Evolutionary conservation across 2,888 invertebrate species (phyloP).

Genomic region (Yponomeuta evonymella): DNA sequence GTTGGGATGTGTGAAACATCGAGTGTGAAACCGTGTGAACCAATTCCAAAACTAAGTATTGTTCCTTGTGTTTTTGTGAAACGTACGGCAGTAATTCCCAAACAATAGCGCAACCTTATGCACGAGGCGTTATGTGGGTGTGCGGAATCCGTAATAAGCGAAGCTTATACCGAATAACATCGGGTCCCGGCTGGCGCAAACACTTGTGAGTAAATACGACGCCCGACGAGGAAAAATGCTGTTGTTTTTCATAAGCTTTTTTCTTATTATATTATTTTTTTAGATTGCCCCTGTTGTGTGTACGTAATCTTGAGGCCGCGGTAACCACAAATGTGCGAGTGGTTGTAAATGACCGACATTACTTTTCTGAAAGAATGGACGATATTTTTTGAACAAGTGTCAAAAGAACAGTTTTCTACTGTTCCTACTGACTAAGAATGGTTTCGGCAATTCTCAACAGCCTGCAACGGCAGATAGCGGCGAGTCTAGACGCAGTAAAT

Average conservation of each 20-base stretch:
- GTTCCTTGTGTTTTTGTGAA: not conserved
- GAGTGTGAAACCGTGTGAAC: no score
- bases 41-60: no score
- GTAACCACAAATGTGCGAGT: not conserved
- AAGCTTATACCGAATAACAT: constrained; percentile 71
- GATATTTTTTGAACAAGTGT: not conserved
- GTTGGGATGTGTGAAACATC: no score
- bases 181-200: constrained; percentile 66
- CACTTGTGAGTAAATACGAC: constrained; percentile 66
- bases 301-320: not conserved
- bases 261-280: constrained; percentile 25
- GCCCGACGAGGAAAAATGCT: constrained; percentile 66
- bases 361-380: not conserved
- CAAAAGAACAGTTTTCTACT: not conserved
- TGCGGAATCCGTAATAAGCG: constrained; percentile 70
- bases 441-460: not conserved
- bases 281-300: not conserved
- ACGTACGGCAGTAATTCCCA: not conserved
- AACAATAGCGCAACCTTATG: not conserved
- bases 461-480: not conserved
- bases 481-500: not conserved
- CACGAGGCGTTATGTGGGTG: not conserved
- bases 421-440: not conserved
- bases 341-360: not conserved
- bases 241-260: constrained; percentile 54